These are phyloP conservation scores for Actinia equina DNA, from an alignment of 64 coral and sea anemone species.

Conservation along the genomic window DNA sequence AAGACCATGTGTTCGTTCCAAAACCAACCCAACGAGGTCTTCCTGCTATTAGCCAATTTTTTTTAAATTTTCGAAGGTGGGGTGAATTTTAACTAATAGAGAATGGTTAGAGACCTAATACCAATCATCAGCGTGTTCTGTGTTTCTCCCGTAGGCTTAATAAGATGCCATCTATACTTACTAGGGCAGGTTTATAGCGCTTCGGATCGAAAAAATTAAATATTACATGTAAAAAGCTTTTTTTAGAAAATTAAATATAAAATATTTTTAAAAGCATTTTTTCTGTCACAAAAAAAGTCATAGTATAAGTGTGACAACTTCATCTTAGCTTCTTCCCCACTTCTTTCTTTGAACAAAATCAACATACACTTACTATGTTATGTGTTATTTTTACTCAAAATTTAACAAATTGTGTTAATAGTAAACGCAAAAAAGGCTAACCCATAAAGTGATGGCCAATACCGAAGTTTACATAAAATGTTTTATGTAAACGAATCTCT, in stretches of 20 bases:
- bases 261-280: neutral
- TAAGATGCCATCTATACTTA: too few relatives aligned
- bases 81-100: too few relatives aligned
- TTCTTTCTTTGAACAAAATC: neutral
- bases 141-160: too few relatives aligned
- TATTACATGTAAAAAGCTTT: too few relatives aligned
- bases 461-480: slow-evolving; percentile 2
- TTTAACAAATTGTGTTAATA: neutral
- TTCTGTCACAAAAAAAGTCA: neutral
- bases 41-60: neutral
- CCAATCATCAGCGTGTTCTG: too few relatives aligned
- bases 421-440: neutral
- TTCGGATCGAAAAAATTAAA: too few relatives aligned
- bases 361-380: neutral
- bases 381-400: neutral
- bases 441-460: neutral
- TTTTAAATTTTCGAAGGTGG: too few relatives aligned
- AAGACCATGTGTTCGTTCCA: neutral
- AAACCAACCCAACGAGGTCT: neutral
- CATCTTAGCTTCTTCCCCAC: neutral
- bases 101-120: too few relatives aligned
- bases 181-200: too few relatives aligned
- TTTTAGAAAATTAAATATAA: neutral
- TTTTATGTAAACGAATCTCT: slow-evolving; percentile 26
- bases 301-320: neutral